Evolutionary conservation across 2,113 vertebrate species (phyloP).

Genomic region (Xenus cinereus): DNA sequence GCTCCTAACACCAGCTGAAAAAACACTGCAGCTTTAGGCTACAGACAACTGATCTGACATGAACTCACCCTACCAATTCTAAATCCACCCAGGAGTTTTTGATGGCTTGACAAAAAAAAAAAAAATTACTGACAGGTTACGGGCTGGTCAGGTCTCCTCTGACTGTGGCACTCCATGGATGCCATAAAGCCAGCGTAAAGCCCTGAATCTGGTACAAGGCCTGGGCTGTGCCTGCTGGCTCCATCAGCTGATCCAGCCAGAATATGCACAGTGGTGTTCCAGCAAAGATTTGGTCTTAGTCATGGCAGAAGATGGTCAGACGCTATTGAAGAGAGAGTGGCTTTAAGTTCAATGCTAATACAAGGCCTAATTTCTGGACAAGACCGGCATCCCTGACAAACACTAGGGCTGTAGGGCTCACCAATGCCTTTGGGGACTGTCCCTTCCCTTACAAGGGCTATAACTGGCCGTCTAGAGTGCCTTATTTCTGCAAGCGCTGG

Average conservation of each 20-base stretch:
- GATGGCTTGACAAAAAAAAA: not conserved
- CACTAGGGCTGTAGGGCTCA: not conserved
- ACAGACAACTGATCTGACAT: not conserved
- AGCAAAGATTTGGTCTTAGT: not conserved
- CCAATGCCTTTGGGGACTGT: not conserved
- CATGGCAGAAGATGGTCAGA: not conserved
- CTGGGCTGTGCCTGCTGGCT: not conserved
- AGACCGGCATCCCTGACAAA: not conserved
- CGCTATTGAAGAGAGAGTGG: not conserved
- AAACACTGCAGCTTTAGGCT: not conserved
- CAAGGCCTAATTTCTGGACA: not conserved
- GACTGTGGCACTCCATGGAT: rapidly evolving
- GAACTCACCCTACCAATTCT: not conserved
- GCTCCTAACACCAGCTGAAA: not conserved
- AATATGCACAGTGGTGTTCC: not conserved
- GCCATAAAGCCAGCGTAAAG: not conserved
- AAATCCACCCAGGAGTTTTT: not conserved
- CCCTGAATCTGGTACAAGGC: not conserved
- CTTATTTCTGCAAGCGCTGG: not conserved
- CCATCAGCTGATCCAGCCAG: not conserved
- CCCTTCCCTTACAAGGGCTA: not conserved
- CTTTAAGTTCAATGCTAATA: not conserved
- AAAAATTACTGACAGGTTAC: not conserved
- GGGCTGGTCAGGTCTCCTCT: not conserved
- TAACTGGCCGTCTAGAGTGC: not conserved